phyloP scores from a whole-genome alignment of 2,888 invertebrate genomes.

The Ophioninae sp. region DNA sequence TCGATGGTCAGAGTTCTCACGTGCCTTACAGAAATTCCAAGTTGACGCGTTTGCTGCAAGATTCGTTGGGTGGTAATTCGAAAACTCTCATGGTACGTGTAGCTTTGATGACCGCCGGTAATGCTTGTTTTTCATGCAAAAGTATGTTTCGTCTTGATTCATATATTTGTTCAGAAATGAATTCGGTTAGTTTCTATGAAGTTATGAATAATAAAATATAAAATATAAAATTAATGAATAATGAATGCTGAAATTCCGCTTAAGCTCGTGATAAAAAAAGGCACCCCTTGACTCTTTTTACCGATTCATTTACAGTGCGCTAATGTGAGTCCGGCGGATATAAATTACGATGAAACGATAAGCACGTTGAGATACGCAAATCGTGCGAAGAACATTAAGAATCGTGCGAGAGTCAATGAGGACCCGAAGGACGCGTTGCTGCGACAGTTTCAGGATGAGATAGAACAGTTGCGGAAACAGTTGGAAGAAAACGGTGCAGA shows the following conservation, averaged over 20 bases:
- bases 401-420: slow-evolving; percentile 97
- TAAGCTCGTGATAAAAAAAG: not conserved
- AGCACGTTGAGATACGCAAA: slow-evolving; percentile 98
- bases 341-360: slow-evolving; percentile 98
- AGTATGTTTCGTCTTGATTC: not conserved
- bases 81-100: slow-evolving; percentile 93
- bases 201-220: no score
- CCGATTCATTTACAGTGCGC: slow-evolving; percentile 87
- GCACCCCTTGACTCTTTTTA: not conserved
- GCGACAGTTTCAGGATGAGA: slow-evolving; percentile 97
- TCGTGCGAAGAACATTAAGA: slow-evolving; percentile 98
- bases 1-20: slow-evolving; percentile 98
- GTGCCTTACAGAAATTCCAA: slow-evolving; percentile 99
- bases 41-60: slow-evolving; percentile 95
- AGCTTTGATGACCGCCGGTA: not conserved
- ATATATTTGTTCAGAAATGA: not conserved
- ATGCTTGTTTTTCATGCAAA: not conserved
- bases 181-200: no score
- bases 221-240: no score
- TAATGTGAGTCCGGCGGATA: slow-evolving; percentile 97
- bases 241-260: not conserved
- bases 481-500: slow-evolving; percentile 86
- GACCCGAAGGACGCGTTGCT: slow-evolving; percentile 98
- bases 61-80: slow-evolving; percentile 98
- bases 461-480: slow-evolving; percentile 94